These are phyloP conservation scores for Ifrita kowaldi DNA, from an alignment of 2,113 vertebrate genomes.

Conservation along the genomic window DNA sequence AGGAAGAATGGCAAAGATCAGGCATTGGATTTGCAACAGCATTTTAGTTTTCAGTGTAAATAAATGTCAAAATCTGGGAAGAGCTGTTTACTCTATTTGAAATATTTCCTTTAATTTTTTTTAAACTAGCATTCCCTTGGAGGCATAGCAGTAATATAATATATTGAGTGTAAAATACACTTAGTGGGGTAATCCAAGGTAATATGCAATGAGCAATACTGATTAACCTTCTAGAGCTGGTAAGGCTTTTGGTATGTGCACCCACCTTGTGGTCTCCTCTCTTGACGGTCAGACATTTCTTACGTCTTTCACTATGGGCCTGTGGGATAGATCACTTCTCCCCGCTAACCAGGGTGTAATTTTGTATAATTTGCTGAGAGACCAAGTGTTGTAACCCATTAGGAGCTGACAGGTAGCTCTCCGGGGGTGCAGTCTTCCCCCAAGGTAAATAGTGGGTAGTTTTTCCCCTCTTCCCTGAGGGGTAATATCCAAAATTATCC, in stretches of 20 bases:
- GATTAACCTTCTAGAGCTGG: background rate
- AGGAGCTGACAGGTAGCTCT: slow-evolving; percentile 8
- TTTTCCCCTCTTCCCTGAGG: background rate
- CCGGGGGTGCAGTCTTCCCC: background rate
- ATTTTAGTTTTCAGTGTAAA: background rate
- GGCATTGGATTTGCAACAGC: background rate
- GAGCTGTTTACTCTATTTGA: background rate
- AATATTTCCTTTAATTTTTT: background rate
- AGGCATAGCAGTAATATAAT: background rate
- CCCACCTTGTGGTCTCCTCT: background rate
- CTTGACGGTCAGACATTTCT: background rate
- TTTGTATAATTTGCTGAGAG: background rate
- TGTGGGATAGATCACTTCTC: background rate
- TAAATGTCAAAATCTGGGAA: background rate
- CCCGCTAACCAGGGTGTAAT: background rate
- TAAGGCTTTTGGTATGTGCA: background rate
- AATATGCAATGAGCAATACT: background rate
- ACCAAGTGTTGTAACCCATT: background rate
- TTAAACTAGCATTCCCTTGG: background rate
- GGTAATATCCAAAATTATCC: slow-evolving; percentile 1
- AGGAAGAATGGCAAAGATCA: background rate
- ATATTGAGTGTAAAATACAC: background rate
- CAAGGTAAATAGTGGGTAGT: background rate
- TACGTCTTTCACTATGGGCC: background rate
- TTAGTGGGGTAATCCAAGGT: background rate